Base-by-base conservation (phyloP, 2,113 vertebrate species). In the Catharus bicknelli region DNA sequence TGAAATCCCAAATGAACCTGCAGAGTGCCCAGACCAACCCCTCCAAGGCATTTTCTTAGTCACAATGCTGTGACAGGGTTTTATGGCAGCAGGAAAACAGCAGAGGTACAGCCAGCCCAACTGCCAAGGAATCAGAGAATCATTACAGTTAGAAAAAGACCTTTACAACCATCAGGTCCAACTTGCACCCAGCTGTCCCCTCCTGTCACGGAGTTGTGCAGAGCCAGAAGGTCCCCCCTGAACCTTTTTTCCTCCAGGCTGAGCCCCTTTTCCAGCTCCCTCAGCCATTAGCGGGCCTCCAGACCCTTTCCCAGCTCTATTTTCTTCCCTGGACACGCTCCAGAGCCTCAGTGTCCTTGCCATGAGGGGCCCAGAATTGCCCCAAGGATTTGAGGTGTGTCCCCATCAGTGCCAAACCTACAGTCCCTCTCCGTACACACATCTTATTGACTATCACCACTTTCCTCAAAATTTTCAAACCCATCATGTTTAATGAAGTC, bases 121-220 rank as follows among this genome's bases (percentile, higher is more conserved):
- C 34, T 85, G 53, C 30, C 11, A 5, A 21, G 43, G 36, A 40
- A 50, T 81, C 59, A 59, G 16, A 64, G 27, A 53, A 59, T 25
- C 38, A 27, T 45, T n/a, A 25, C 0, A 0, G 22, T 4, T 64
- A 32, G 21, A 58, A 64, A 43, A 72, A 26, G 21, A 64, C 32
- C 62, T 76, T 51, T 43, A 36, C 32, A 21, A 59, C 16, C 38
- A 69, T 19, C 26, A 58, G 59, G 27, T 43, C 18, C 59, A 58
- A 58, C 12, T 36, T 3, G 1, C 17, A 22, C 32, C 13, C 0
- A 0, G 23, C 43, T 45, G 26, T 0, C 14, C 30, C 32, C 17
- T 66, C 32, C 32, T 43, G 32, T 9, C 59, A 66, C 30, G 59
- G 30, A 50, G 7, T 1, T 64, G 42, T 34, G 30, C 5, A 87